phyloP scores from a whole-genome alignment of 2,888 invertebrate species.

The Altica lythri region DNA sequence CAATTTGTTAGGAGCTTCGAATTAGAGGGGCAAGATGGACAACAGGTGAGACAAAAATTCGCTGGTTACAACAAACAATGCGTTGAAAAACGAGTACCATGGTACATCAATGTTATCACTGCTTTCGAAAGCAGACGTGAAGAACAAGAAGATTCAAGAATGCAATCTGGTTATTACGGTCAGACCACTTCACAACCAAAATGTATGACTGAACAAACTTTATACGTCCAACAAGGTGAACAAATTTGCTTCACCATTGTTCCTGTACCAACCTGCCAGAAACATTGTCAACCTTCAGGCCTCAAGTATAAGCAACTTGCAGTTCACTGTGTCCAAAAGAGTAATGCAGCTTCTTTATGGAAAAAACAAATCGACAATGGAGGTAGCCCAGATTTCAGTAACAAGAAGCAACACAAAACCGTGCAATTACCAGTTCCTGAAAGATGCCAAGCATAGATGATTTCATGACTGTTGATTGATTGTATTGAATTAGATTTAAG shows the following conservation, averaged over 20 bases:
- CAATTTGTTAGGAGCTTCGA: slow-evolving; percentile 65
- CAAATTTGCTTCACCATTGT: slow-evolving; percentile 66
- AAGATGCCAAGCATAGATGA: slow-evolving; percentile 21
- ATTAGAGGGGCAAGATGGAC: slow-evolving; percentile 57
- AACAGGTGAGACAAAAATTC: slow-evolving; percentile 41
- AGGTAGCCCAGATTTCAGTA: slow-evolving; percentile 59
- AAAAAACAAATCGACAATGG: slow-evolving; percentile 58
- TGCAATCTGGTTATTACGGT: too few relatives aligned
- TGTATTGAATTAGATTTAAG: slow-evolving; percentile 23
- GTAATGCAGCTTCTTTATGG: slow-evolving; percentile 46
- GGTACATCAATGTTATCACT: slow-evolving; percentile 57
- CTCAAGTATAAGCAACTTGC: slow-evolving; percentile 56
- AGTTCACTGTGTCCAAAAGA: slow-evolving; percentile 56
- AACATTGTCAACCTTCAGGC: slow-evolving; percentile 49
- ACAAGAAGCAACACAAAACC: slow-evolving; percentile 53
- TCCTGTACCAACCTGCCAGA: slow-evolving; percentile 62
- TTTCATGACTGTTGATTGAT: slow-evolving; percentile 5
- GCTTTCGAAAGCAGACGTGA: neutral
- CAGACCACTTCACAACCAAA: too few relatives aligned
- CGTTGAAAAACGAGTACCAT: slow-evolving; percentile 41
- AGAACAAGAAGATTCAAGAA: neutral
- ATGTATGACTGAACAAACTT: slow-evolving; percentile 54
- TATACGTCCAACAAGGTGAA: slow-evolving; percentile 60
- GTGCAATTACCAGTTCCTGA: slow-evolving; percentile 52
- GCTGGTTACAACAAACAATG: slow-evolving; percentile 55